phyloP scores from a whole-genome alignment of 2,113 vertebrate species.

The Lepisosteus oculatus region DNA sequence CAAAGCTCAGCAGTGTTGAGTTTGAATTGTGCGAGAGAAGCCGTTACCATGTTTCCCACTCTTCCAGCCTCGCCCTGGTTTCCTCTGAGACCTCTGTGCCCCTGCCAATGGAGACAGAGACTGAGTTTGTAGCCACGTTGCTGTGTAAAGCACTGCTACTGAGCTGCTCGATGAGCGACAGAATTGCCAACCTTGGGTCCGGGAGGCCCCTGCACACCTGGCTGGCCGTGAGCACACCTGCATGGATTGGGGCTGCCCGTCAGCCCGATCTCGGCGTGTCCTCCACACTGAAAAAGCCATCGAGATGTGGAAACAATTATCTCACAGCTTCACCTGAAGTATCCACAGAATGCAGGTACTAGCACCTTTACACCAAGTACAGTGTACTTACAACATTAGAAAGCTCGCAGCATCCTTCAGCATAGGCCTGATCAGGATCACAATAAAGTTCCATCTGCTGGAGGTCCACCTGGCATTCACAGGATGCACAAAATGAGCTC shows the following conservation, averaged over 20 bases:
- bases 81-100: constrained; percentile 64
- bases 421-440: constrained; percentile 61
- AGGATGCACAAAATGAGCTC: neutral
- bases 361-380: too few species aligned
- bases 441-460: constrained; percentile 67
- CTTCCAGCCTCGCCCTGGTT: constrained; percentile 44
- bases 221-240: constrained; percentile 57
- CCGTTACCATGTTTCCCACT: constrained; percentile 59
- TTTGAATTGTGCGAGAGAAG: too few species aligned
- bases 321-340: too few species aligned
- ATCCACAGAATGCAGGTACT: too few species aligned
- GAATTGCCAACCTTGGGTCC: constrained; percentile 51
- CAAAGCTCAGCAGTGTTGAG: too few species aligned
- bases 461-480: constrained; percentile 53
- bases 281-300: constrained; percentile 47
- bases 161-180: too few species aligned
- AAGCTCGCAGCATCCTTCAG: constrained; percentile 69
- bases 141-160: neutral
- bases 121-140: neutral
- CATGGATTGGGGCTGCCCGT: constrained; percentile 47
- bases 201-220: constrained; percentile 42
- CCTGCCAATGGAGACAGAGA: constrained; percentile 47
- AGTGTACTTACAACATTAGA: constrained; percentile 54
- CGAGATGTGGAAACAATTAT: neutral
- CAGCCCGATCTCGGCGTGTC: constrained; percentile 56